phyloP scores from a whole-genome alignment of 1,140 invertebrate species.

The Drosophila ananassae region DNA sequence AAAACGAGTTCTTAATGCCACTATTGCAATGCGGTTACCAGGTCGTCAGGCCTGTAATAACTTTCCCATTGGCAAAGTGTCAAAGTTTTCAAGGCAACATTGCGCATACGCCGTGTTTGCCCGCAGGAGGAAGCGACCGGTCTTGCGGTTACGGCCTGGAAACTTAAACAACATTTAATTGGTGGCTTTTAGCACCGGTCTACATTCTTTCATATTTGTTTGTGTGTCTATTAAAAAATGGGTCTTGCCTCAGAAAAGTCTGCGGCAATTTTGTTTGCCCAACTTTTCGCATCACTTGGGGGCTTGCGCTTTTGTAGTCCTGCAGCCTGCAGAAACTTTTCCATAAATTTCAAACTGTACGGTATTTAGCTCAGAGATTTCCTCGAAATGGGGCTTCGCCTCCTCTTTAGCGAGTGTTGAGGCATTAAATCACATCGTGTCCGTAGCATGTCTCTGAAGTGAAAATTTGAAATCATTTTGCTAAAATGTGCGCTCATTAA shows the following conservation, averaged over 20 bases:
- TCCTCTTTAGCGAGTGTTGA: background rate
- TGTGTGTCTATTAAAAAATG: conserved; percentile 52
- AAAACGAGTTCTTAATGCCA: conserved; percentile 8
- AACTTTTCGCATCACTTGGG: conserved; percentile 45
- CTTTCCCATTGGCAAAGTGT: conserved; percentile 59
- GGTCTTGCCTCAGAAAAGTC: conserved; percentile 32
- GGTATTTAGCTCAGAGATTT: conserved; percentile 17
- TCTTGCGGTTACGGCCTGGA: conserved; percentile 13
- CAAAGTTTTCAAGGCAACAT: conserved; percentile 58
- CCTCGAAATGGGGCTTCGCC: conserved; percentile 15
- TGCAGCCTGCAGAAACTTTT: conserved; percentile 16
- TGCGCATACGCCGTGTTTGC: conserved; percentile 36
- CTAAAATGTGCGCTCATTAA: background rate
- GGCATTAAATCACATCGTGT: conserved; percentile 18
- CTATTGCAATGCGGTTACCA: conserved; percentile 5
- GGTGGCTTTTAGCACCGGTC: conserved; percentile 39
- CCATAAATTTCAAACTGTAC: conserved; percentile 41
- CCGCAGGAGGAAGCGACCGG: background rate
- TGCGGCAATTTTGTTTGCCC: conserved; percentile 25
- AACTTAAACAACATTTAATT: conserved; percentile 75
- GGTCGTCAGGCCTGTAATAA: conserved; percentile 16
- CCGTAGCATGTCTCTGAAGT: background rate
- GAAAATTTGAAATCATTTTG: background rate
- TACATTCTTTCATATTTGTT: conserved; percentile 23
- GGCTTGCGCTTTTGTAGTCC: conserved; percentile 21